Percentiles rank a stretch among this genome's conserved stretches.
phyloP scores from a whole-genome alignment of 2,797 vertebrate genomes.

The Zalophus californianus region DNA sequence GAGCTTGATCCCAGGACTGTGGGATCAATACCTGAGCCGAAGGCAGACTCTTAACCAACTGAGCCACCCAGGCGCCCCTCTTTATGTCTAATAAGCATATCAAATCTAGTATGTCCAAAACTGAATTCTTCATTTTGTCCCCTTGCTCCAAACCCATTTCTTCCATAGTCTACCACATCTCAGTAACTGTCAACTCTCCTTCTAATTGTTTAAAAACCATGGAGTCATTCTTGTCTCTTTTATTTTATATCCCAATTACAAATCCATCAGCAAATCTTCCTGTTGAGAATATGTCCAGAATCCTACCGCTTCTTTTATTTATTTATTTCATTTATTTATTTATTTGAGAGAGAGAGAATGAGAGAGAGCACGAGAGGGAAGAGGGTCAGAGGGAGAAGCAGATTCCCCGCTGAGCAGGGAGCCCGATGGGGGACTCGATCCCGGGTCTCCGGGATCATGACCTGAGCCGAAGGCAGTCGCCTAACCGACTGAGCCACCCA shows the following conservation, averaged over 20 bases:
- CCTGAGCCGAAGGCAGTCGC: no score
- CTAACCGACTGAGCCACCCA: no score
- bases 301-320: neutral
- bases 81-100: neutral
- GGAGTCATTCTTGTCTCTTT: neutral
- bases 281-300: conserved; percentile 36
- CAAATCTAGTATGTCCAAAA: neutral
- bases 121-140: neutral
- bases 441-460: no score
- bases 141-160: neutral
- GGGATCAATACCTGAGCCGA: neutral
- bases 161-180: neutral
- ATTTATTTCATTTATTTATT: no score
- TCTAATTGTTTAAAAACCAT: conserved; percentile 7
- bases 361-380: no score
- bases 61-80: neutral
- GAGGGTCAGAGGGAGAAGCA: no score
- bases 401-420: no score
- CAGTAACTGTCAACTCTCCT: neutral
- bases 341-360: no score
- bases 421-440: no score
- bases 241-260: neutral
- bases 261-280: conserved; percentile 30
- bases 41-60: neutral
- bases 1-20: neutral